phyloP scores from a whole-genome alignment of 2,113 vertebrate genomes.

The Sceloporus undulatus region DNA sequence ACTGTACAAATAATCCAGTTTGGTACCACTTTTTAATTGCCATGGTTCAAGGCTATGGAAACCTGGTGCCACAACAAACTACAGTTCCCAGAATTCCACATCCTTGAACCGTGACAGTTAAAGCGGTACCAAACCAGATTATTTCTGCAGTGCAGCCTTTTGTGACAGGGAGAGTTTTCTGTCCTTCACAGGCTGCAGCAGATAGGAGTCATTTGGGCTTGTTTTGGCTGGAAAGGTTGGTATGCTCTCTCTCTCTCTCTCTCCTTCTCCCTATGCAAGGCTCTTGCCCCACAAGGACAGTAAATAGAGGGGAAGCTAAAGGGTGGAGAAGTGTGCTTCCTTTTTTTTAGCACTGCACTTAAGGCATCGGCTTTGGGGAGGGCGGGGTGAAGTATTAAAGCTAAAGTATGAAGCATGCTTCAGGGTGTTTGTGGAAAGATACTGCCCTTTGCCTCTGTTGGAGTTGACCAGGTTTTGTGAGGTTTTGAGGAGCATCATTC shows the following conservation, averaged over 20 bases:
- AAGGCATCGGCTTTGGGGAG: background rate
- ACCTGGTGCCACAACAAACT: no score
- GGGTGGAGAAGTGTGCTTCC: background rate
- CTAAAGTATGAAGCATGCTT: background rate
- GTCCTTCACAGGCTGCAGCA: background rate
- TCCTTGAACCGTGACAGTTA: no score
- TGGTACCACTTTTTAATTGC: no score
- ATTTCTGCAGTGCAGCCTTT: no score
- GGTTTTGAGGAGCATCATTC: background rate
- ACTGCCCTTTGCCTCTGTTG: background rate
- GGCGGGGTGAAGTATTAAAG: background rate
- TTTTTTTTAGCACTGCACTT: background rate
- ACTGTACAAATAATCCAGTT: no score
- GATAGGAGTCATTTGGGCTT: background rate
- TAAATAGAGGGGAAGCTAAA: background rate
- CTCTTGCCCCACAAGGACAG: background rate
- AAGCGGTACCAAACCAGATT: no score
- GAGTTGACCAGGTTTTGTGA: background rate
- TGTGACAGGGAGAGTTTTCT: background rate
- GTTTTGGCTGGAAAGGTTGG: background rate
- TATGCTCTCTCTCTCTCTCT: background rate
- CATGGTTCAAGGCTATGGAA: no score
- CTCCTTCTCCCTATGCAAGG: background rate
- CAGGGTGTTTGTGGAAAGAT: background rate
- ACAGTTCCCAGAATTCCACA: no score